Evolutionary conservation across 2,113 vertebrate genomes (phyloP).

Genomic region (Hemiprocne comata): DNA sequence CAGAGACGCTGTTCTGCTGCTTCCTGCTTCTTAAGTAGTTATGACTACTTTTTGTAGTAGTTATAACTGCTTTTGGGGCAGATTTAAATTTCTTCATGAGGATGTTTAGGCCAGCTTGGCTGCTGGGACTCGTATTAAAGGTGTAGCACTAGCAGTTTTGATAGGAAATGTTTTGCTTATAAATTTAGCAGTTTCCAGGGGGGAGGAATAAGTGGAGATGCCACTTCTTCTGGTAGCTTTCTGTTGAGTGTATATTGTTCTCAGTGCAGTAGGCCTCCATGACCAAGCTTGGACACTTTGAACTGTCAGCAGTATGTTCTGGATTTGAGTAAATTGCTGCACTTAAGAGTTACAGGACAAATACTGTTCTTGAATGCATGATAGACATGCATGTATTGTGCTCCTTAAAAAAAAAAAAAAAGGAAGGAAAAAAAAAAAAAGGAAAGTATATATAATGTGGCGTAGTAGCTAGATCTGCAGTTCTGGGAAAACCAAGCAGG

Average conservation of each 20-base stretch:
- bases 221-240: not conserved
- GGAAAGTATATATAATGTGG: not conserved
- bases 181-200: not conserved
- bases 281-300: not conserved
- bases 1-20: not conserved
- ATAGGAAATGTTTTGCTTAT: not conserved
- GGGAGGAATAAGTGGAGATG: not conserved
- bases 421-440: not conserved
- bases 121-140: not conserved
- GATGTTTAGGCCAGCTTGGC: fast-evolving
- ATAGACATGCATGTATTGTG: not conserved
- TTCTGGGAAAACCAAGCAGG: not conserved
- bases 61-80: not conserved
- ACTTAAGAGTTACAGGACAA: fast-evolving
- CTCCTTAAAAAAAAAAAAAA: not conserved
- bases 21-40: not conserved
- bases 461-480: not conserved
- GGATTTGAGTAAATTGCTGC: not conserved
- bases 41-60: not conserved
- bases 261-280: not conserved
- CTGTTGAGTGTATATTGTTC: not conserved
- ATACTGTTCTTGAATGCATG: not conserved
- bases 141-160: not conserved
- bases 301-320: not conserved
- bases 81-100: not conserved